These are phyloP conservation scores for Nymphalis urticae DNA, from an alignment of 2,888 invertebrate genomes.

Conservation along the genomic window DNA sequence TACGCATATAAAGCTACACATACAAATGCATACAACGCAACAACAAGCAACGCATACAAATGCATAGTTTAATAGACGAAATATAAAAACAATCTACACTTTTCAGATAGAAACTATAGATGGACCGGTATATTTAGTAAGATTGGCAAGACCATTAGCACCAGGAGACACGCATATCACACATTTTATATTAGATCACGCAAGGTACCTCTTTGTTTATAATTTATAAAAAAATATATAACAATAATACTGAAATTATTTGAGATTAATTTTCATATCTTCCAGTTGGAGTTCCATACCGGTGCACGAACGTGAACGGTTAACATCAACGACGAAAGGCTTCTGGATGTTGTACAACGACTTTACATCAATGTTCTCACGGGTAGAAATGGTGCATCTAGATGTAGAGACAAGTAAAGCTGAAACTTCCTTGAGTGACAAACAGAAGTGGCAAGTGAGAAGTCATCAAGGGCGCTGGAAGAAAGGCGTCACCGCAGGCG, in stretches of 20 bases:
- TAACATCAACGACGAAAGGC: slow-evolving; percentile 85
- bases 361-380: slow-evolving; percentile 90
- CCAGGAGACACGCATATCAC: slow-evolving; percentile 53
- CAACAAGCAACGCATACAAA: too few relatives aligned
- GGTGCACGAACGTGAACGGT: slow-evolving; percentile 86
- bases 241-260: background rate
- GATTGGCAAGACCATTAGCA: slow-evolving; percentile 56
- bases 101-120: slow-evolving; percentile 57
- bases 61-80: background rate
- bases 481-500: slow-evolving; percentile 93
- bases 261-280: background rate
- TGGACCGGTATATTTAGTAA: slow-evolving; percentile 56
- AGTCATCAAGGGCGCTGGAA: slow-evolving; percentile 94
- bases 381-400: slow-evolving; percentile 91
- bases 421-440: slow-evolving; percentile 89
- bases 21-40: too few relatives aligned
- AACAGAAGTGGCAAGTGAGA: slow-evolving; percentile 91
- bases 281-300: slow-evolving; percentile 88
- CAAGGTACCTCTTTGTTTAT: slow-evolving; percentile 44
- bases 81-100: slow-evolving; percentile 1
- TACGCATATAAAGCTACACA: too few relatives aligned
- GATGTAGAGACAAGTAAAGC: slow-evolving; percentile 93
- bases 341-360: slow-evolving; percentile 93
- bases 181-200: slow-evolving; percentile 52
- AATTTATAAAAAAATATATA: background rate